Evolutionary conservation across 2,113 vertebrate genomes (phyloP).

Genomic region (Caretta caretta): DNA sequence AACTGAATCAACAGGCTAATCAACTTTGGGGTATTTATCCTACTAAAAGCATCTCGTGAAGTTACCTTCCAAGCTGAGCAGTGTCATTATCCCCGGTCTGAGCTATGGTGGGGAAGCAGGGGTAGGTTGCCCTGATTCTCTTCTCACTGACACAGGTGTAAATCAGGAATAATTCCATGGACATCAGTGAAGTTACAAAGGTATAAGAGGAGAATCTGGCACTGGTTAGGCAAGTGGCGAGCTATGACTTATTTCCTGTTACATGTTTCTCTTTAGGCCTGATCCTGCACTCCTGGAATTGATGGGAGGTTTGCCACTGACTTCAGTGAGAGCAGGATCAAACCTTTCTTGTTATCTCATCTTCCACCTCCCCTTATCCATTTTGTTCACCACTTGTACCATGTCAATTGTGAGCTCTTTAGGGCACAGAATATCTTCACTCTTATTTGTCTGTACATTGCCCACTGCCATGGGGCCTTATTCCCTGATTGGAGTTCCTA

Average conservation of each 20-base stretch:
- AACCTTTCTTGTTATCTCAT: neutral
- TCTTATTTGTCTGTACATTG: neutral
- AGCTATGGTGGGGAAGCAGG: neutral
- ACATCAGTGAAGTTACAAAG: neutral
- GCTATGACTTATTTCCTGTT: neutral
- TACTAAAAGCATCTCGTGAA: neutral
- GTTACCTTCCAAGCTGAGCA: fast-evolving
- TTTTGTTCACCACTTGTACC: neutral
- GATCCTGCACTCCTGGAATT: neutral
- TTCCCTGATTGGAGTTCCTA: neutral
- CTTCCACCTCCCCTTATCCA: neutral
- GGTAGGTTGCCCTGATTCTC: neutral
- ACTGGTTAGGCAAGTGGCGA: fast-evolving
- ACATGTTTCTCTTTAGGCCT: fast-evolving
- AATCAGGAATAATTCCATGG: neutral
- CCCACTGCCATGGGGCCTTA: neutral
- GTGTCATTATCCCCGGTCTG: neutral
- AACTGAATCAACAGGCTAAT: neutral
- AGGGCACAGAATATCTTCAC: neutral
- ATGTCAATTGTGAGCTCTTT: neutral
- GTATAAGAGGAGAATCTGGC: fast-evolving
- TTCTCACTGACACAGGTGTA: neutral
- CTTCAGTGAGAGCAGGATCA: neutral
- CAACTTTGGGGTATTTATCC: neutral
- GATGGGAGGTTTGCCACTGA: neutral